Conservation (phyloP, 2,113 vertebrate species). For the Neogobius melanostomus region DNA sequence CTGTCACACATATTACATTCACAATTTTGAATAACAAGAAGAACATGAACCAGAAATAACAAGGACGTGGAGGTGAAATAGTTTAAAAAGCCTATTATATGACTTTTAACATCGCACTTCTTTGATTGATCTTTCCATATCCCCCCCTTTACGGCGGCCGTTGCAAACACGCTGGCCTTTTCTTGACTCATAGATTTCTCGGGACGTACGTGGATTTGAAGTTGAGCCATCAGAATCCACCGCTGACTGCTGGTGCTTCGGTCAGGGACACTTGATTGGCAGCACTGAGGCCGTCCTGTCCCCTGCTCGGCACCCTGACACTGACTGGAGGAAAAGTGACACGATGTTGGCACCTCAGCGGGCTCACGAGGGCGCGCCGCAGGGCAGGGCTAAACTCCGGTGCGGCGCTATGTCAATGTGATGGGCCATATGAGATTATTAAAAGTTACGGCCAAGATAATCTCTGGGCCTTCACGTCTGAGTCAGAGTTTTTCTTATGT, state of each 20-base stretch:
- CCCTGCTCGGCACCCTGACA: conserved; percentile 50
- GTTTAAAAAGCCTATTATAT: no score
- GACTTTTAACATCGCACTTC: not conserved
- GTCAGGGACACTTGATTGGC: conserved; percentile 45
- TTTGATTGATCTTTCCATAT: not conserved
- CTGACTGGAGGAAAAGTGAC: conserved; percentile 44
- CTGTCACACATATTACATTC: no score
- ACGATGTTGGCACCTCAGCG: conserved; percentile 35
- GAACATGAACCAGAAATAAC: no score
- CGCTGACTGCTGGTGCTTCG: conserved; percentile 39
- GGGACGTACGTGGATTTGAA: conserved; percentile 25
- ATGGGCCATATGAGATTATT: conserved; percentile 25
- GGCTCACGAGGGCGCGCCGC: conserved; percentile 30
- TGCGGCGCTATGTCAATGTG: conserved; percentile 32
- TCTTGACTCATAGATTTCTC: conserved; percentile 33
- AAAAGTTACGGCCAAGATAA: conserved; percentile 38
- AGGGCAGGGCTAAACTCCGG: conserved; percentile 44
- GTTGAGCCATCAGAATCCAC: conserved; percentile 34
- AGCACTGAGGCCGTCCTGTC: conserved; percentile 46
- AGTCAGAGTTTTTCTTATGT: not conserved
- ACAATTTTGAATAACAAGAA: no score
- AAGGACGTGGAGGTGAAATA: no score
- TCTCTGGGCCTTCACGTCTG: not conserved
- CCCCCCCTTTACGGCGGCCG: conserved; percentile 1
- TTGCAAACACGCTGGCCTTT: conserved; percentile 28